Evolutionary conservation across 2,797 vertebrate genomes (phyloP).

Genomic region (Hephaestus fuliginosus): DNA sequence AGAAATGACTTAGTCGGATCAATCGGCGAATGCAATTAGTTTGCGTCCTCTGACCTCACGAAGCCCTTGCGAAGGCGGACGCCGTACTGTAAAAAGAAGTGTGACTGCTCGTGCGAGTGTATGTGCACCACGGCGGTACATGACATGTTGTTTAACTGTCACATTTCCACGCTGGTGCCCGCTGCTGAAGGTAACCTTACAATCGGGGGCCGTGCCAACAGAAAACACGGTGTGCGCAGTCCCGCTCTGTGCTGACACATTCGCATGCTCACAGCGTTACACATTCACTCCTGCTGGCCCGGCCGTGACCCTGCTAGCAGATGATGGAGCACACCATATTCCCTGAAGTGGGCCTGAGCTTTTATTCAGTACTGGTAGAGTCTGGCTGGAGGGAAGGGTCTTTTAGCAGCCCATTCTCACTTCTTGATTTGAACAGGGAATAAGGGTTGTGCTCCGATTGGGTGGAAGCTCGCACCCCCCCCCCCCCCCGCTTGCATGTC

Average conservation of each 20-base stretch:
- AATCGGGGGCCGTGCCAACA: constrained; percentile 18
- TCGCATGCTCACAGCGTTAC: constrained; percentile 63
- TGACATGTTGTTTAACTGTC: constrained; percentile 44
- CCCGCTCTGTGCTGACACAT: constrained; percentile 54
- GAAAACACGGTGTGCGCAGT: constrained; percentile 26
- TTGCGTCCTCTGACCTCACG: neutral
- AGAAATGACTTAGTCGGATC: neutral
- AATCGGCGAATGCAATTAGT: neutral
- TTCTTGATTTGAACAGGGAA: constrained; percentile 75
- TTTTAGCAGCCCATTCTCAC: constrained; percentile 71
- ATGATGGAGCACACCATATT: constrained; percentile 72
- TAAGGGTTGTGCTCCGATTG: constrained; percentile 48
- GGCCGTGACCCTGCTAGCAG: constrained; percentile 72
- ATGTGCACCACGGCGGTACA: neutral
- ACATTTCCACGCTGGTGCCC: constrained; percentile 40
- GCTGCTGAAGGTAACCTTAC: constrained; percentile 40
- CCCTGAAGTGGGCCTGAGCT: constrained; percentile 67
- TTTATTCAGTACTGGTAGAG: constrained; percentile 53
- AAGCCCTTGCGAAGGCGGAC: neutral
- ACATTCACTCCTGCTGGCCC: constrained; percentile 65
- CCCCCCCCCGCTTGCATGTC: no score
- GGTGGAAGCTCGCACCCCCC: constrained; percentile 28
- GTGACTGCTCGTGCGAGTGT: constrained; percentile 8
- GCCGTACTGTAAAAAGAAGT: neutral
- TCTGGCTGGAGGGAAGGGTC: constrained; percentile 63